phyloP scores from a whole-genome alignment of 1,140 invertebrate species.

The Hyposmocoma kahamanoa region DNA sequence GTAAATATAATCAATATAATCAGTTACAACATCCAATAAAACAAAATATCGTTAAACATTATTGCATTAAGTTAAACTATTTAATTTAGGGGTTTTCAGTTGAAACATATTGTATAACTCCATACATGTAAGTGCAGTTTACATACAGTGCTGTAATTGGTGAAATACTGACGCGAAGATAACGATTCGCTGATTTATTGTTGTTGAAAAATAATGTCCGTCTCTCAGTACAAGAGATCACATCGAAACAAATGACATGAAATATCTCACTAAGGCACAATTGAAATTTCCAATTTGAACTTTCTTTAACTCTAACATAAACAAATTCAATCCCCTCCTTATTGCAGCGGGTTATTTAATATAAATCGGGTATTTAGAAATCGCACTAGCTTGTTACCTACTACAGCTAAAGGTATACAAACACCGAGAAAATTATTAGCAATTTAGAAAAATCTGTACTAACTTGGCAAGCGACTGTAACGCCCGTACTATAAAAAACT shows the following conservation, averaged over 20 bases:
- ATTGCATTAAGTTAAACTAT: slow-evolving; percentile 58
- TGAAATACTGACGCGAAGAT: slow-evolving; percentile 14
- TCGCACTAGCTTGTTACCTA: slow-evolving; percentile 2
- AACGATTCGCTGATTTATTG: background rate
- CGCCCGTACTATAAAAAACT: slow-evolving; percentile 2
- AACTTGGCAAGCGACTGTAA: background rate
- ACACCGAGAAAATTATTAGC: background rate
- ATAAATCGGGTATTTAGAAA: background rate
- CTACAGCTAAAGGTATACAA: background rate
- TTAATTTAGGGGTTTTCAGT: slow-evolving; percentile 45
- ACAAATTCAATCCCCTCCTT: slow-evolving; percentile 53
- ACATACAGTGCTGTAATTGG: slow-evolving; percentile 19
- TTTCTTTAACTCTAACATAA: slow-evolving; percentile 66
- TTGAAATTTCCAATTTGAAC: slow-evolving; percentile 69
- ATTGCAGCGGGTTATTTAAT: background rate
- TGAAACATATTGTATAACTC: slow-evolving; percentile 15
- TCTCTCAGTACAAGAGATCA: slow-evolving; percentile 14
- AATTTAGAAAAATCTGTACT: background rate
- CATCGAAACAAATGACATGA: slow-evolving; percentile 51
- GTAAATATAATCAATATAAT: slow-evolving; percentile 65
- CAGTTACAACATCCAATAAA: slow-evolving; percentile 65
- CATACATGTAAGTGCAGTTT: slow-evolving; percentile 6
- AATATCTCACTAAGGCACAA: slow-evolving; percentile 70
- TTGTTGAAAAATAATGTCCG: background rate
- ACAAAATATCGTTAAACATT: slow-evolving; percentile 62